phyloP scores from a whole-genome alignment of 2,113 vertebrate genomes.

The Drymodes brunneopygia region DNA sequence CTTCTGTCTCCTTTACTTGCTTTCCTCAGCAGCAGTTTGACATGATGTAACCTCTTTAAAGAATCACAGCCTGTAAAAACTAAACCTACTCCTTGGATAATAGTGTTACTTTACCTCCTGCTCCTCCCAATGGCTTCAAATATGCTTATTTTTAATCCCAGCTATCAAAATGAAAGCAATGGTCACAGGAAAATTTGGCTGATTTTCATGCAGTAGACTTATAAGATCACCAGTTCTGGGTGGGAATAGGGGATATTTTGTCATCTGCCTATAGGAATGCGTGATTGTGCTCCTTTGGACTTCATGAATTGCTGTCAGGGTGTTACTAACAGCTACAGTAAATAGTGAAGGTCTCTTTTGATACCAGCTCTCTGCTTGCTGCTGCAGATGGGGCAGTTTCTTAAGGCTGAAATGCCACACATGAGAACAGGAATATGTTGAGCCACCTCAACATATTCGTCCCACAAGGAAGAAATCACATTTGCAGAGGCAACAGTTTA shows the following conservation, averaged over 20 bases:
- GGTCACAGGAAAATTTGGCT: neutral
- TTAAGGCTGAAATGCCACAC: neutral
- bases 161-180: neutral
- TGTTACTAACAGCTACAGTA: neutral
- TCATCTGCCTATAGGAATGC: rapidly evolving
- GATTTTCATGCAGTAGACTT: neutral
- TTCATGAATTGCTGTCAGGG: rapidly evolving
- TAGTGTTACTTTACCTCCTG: neutral
- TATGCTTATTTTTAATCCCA: neutral
- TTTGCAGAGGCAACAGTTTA: neutral
- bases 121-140: neutral
- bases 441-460: too few relatives aligned
- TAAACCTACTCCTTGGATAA: neutral
- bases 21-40: neutral
- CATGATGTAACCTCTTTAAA: neutral
- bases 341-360: rapidly evolving
- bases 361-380: neutral
- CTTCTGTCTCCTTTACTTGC: neutral
- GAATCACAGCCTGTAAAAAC: neutral
- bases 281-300: neutral
- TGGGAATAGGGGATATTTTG: neutral
- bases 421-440: rapidly evolving
- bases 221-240: neutral
- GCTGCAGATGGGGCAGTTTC: rapidly evolving
- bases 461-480: rapidly evolving